Conservation (phyloP, 2,888 invertebrate genomes). For the Ypsolopha scabrella region DNA sequence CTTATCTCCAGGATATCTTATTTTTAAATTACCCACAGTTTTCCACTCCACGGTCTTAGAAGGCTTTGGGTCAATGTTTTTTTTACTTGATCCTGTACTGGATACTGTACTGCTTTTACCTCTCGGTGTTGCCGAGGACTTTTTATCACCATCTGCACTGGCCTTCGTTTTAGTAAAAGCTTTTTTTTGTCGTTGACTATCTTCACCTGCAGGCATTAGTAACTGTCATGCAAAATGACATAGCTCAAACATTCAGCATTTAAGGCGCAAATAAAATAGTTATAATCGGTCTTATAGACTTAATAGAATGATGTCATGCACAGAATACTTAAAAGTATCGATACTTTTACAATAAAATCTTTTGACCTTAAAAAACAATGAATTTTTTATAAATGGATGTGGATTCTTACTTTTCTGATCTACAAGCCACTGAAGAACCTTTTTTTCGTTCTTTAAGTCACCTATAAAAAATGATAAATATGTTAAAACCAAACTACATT, state of each 20-base stretch:
- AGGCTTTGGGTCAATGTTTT: slow-evolving; percentile 5
- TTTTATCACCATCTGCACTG: slow-evolving; percentile 63
- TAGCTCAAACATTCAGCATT: slow-evolving; percentile 68
- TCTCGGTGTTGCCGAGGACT: slow-evolving; percentile 38
- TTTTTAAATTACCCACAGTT: slow-evolving; percentile 29
- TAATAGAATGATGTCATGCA: slow-evolving; percentile 66
- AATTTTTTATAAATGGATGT: slow-evolving; percentile 57
- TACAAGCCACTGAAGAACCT: slow-evolving; percentile 95
- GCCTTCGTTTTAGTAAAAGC: slow-evolving; percentile 59
- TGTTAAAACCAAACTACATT: slow-evolving; percentile 14
- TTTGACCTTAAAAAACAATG: slow-evolving; percentile 23
- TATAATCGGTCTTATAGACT: slow-evolving; percentile 22
- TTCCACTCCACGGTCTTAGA: slow-evolving; percentile 15
- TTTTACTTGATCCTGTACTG: slow-evolving; percentile 20
- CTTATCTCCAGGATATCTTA: slow-evolving; percentile 15
- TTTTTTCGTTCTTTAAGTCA: slow-evolving; percentile 94
- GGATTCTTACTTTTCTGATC: slow-evolving; percentile 95
- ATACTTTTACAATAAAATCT: slow-evolving; percentile 26
- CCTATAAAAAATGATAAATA: slow-evolving; percentile 75
- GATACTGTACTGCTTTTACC: slow-evolving; percentile 24
- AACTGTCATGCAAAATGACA: slow-evolving; percentile 72
- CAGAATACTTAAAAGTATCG: slow-evolving; percentile 21
- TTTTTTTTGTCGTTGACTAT: slow-evolving; percentile 62
- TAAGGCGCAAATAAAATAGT: slow-evolving; percentile 56
- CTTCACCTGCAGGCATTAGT: slow-evolving; percentile 73